These are phyloP conservation scores for Botia almorhae DNA, from an alignment of 2,797 vertebrate genomes.

Conservation along the genomic window DNA sequence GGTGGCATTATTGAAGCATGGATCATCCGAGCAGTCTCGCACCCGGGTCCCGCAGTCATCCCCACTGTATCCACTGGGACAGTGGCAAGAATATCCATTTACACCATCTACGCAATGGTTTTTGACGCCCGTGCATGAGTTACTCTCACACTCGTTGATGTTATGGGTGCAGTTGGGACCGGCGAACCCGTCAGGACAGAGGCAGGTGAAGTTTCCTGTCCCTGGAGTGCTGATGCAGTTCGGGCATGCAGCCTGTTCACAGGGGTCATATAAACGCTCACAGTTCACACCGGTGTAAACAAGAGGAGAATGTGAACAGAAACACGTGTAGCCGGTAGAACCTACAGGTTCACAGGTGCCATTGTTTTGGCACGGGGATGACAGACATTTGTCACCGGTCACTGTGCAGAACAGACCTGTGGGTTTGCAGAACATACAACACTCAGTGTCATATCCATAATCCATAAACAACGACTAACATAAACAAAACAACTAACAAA, in stretches of 20 bases:
- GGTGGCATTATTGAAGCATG: slow-evolving; percentile 81
- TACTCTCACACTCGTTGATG: slow-evolving; percentile 73
- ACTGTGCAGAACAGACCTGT: slow-evolving; percentile 76
- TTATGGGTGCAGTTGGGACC: slow-evolving; percentile 71
- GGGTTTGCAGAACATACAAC: background rate
- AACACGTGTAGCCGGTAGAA: slow-evolving; percentile 76
- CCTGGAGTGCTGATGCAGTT: slow-evolving; percentile 74
- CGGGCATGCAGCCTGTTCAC: slow-evolving; percentile 69
- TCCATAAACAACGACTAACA: no score
- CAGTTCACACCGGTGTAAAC: slow-evolving; percentile 80
- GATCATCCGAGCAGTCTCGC: slow-evolving; percentile 71
- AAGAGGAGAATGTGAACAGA: slow-evolving; percentile 71
- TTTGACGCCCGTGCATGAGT: slow-evolving; percentile 75
- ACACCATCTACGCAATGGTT: slow-evolving; percentile 71
- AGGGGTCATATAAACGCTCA: slow-evolving; percentile 79
- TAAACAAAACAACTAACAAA: no score
- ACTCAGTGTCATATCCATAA: background rate
- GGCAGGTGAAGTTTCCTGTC: slow-evolving; percentile 72
- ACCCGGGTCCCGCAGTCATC: slow-evolving; percentile 72
- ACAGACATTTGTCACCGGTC: slow-evolving; percentile 76
- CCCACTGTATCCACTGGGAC: slow-evolving; percentile 71
- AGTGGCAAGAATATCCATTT: slow-evolving; percentile 77
- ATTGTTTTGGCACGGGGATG: slow-evolving; percentile 82
- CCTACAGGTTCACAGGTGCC: slow-evolving; percentile 76
- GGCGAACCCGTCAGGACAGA: slow-evolving; percentile 71